Evolutionary conservation across 2,113 vertebrate genomes (phyloP).

Genomic region (Pandion haliaetus): DNA sequence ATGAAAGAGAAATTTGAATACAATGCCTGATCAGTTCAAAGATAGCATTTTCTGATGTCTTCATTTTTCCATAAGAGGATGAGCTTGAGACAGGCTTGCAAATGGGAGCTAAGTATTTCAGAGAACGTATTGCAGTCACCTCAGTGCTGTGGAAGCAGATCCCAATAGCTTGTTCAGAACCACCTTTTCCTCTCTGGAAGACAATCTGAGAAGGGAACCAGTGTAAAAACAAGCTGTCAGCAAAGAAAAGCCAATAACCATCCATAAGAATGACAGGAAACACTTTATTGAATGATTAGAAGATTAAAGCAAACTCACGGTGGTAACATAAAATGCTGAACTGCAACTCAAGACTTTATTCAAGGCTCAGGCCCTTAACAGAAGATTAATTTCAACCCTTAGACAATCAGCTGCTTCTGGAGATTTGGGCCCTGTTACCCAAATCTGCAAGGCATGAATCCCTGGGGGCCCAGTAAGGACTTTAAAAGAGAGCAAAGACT

Average conservation of each 20-base stretch:
- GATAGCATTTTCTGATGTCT: conserved; percentile 7
- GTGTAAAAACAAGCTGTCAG: background rate
- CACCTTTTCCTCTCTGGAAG: background rate
- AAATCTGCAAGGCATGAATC: background rate
- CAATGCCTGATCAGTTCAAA: background rate
- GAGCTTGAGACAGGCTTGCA: background rate
- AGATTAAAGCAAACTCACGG: background rate
- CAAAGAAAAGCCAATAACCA: background rate
- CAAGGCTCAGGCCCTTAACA: background rate
- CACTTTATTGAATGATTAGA: background rate
- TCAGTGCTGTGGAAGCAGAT: background rate
- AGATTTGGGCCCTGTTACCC: background rate
- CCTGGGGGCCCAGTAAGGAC: background rate
- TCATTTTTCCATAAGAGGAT: background rate
- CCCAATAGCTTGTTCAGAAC: background rate
- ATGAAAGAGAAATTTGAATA: conserved; percentile 26
- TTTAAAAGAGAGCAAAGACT: background rate
- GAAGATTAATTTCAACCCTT: background rate
- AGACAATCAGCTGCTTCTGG: background rate
- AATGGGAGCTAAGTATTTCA: background rate
- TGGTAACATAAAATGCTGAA: background rate
- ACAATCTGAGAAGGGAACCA: background rate
- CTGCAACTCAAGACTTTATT: background rate
- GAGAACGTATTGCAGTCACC: background rate
- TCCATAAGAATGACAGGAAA: background rate